Percentiles rank a stretch among this genome's conserved stretches.
Evolutionary conservation across 2,113 vertebrate genomes (phyloP).

Genomic region (Silurus meridionalis): DNA sequence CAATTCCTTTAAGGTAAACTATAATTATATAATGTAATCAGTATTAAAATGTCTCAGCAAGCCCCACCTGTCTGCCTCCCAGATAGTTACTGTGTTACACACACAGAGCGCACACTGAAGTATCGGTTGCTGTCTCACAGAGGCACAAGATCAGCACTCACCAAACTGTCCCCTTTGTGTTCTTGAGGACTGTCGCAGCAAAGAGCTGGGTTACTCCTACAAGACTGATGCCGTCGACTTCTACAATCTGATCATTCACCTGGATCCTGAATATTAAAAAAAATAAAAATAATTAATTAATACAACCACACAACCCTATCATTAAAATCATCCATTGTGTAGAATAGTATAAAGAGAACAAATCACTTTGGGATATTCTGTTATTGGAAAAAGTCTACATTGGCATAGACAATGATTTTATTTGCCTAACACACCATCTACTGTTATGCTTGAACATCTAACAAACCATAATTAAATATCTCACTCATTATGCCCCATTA

Average conservation of each 20-base stretch:
- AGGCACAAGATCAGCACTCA: constrained; percentile 58
- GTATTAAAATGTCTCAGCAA: constrained; percentile 8
- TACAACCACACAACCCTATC: constrained; percentile 22
- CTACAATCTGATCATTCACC: constrained; percentile 93
- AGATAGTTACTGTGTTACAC: not conserved
- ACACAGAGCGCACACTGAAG: not conserved
- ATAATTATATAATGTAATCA: constrained; percentile 6
- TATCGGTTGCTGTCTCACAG: not conserved
- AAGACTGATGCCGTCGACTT: constrained; percentile 87
- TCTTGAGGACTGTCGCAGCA: constrained; percentile 90
- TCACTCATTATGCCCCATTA: not conserved
- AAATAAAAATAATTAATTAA: no score
- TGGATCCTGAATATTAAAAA: constrained; percentile 72
- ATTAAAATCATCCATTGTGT: not conserved
- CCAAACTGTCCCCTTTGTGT: constrained; percentile 90
- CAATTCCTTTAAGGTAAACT: constrained; percentile 20
- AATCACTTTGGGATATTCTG: not conserved
- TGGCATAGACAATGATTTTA: not conserved
- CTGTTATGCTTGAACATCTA: not conserved
- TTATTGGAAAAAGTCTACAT: not conserved
- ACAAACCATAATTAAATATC: not conserved
- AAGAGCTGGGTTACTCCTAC: constrained; percentile 92
- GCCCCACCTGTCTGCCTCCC: constrained; percentile 1
- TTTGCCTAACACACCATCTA: not conserved
- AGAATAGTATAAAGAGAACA: not conserved